phyloP scores from a whole-genome alignment of 2,113 vertebrate species.

The Oncorhynchus gorbuscha region DNA sequence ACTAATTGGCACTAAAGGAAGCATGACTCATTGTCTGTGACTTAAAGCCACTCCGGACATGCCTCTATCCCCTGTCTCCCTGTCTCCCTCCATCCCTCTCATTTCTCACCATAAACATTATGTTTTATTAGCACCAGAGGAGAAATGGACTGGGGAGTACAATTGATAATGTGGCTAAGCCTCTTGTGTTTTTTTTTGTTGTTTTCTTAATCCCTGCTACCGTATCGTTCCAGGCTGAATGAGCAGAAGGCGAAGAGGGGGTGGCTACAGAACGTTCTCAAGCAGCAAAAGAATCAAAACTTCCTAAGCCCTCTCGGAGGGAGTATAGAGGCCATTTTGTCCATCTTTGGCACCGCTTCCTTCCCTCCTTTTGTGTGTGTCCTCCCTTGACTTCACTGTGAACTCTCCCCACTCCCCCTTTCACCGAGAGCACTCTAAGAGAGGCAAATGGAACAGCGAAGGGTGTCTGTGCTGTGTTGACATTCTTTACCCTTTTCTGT shows the following conservation, averaged over 20 bases:
- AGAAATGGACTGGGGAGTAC: not conserved
- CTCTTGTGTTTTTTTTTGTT: conserved; percentile 8
- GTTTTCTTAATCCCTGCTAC: conserved; percentile 39
- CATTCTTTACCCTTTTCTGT: not conserved
- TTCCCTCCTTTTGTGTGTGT: conserved; percentile 11
- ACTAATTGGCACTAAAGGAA: not conserved
- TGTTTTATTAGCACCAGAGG: not conserved
- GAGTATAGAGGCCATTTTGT: conserved; percentile 42
- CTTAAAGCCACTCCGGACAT: no score
- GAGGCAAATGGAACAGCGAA: not conserved
- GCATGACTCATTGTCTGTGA: not conserved
- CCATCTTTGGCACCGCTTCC: conserved; percentile 40
- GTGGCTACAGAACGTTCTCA: conserved; percentile 37
- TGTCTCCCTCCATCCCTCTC: no score
- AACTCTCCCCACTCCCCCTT: conserved; percentile 52
- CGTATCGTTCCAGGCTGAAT: conserved; percentile 28
- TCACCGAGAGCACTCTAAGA: not conserved
- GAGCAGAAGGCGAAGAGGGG: conserved; percentile 15
- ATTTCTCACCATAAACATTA: no score
- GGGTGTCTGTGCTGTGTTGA: conserved; percentile 4
- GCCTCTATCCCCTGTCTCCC: no score
- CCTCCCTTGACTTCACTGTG: conserved; percentile 64
- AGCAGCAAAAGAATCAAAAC: conserved; percentile 20
- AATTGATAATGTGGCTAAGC: not conserved
- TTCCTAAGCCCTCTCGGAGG: conserved; percentile 43